phyloP scores from a whole-genome alignment of 2,888 invertebrate genomes.

The Torymus auratus region DNA sequence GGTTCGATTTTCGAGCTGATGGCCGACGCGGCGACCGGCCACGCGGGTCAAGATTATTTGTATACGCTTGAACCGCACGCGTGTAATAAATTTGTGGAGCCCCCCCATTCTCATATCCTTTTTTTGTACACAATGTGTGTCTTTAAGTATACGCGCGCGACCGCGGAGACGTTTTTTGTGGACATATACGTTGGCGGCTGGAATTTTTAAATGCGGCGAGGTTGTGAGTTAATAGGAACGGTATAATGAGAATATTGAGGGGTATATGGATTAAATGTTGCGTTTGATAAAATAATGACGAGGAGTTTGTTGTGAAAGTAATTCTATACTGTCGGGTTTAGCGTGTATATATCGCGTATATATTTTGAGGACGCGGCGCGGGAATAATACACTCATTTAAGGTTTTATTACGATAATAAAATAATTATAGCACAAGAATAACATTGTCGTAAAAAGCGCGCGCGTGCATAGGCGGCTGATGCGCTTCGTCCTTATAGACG shows the following conservation, averaged over 20 bases:
- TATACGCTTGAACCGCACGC: slow-evolving; percentile 34
- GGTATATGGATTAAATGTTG: slow-evolving; percentile 9
- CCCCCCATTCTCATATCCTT: neutral
- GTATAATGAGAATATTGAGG: neutral
- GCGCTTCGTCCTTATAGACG: slow-evolving; percentile 14
- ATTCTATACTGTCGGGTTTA: slow-evolving; percentile 9
- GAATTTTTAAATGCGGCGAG: too few relatives aligned
- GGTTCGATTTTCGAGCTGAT: slow-evolving; percentile 52
- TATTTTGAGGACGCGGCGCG: neutral
- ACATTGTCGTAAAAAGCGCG: slow-evolving; percentile 22
- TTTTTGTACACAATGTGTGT: too few relatives aligned
- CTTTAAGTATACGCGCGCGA: slow-evolving; percentile 21
- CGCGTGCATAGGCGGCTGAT: neutral
- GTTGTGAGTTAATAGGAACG: too few relatives aligned
- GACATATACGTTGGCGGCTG: too few relatives aligned
- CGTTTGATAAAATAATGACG: too few relatives aligned
- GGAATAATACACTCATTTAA: slow-evolving; percentile 26
- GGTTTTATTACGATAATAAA: slow-evolving; percentile 36
- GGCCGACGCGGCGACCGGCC: neutral
- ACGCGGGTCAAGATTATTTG: slow-evolving; percentile 43
- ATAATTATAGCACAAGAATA: slow-evolving; percentile 40
- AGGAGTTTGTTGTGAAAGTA: neutral
- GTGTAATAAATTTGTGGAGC: slow-evolving; percentile 44
- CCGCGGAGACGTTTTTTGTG: slow-evolving; percentile 11
- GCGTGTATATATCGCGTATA: neutral